phyloP scores from a whole-genome alignment of 2,797 vertebrate genomes.

The Sciurus carolinensis region DNA sequence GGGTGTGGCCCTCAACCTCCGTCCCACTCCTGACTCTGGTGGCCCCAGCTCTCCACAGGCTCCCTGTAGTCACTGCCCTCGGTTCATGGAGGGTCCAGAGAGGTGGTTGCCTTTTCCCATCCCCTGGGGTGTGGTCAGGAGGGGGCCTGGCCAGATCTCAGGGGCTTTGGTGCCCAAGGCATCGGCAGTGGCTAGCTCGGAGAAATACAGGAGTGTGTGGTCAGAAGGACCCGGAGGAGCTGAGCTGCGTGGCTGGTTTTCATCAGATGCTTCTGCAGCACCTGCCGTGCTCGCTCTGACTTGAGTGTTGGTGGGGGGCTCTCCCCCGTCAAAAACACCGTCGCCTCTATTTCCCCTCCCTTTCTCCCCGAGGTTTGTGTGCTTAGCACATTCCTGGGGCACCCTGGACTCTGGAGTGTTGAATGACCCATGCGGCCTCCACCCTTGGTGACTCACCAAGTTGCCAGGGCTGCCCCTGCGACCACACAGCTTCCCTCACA shows the following conservation, averaged over 20 bases:
- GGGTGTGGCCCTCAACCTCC: not conserved
- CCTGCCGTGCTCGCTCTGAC: not conserved
- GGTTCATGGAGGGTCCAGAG: not conserved
- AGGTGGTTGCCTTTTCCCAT: fast-evolving
- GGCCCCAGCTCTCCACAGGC: not conserved
- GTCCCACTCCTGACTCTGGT: too few species aligned
- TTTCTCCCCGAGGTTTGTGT: too few species aligned
- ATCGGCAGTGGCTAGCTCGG: fast-evolving
- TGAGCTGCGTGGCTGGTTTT: not conserved
- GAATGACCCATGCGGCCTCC: not conserved
- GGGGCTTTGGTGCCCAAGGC: fast-evolving
- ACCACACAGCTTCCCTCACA: too few species aligned
- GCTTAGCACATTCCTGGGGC: fast-evolving
- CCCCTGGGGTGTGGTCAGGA: not conserved
- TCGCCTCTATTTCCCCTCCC: too few species aligned
- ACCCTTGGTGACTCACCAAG: too few species aligned
- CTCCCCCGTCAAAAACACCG: fast-evolving
- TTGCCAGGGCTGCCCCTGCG: too few species aligned
- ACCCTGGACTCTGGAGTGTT: not conserved
- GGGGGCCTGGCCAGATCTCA: not conserved
- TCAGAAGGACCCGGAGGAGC: too few species aligned
- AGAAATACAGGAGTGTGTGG: fast-evolving
- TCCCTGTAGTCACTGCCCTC: not conserved
- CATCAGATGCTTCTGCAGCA: fast-evolving
- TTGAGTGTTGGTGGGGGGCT: not conserved